Conservation (phyloP, 1,140 invertebrate species). For the Nephotettix cincticeps region DNA sequence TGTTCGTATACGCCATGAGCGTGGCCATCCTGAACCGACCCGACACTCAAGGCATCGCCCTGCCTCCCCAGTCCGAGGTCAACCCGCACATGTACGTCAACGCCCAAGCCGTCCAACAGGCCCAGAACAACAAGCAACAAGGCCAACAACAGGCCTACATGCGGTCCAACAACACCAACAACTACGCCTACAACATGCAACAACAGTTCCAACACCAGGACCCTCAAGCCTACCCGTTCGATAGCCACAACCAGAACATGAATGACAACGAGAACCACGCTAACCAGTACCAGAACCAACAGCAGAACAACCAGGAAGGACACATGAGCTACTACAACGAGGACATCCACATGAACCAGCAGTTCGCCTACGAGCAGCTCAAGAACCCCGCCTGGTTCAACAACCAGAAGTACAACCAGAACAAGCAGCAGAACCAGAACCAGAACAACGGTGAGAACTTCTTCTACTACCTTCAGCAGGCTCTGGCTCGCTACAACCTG, state of each 20-base stretch:
- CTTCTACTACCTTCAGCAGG: slow-evolving; percentile 59
- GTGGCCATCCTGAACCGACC: slow-evolving; percentile 59
- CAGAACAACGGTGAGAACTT: slow-evolving; percentile 64
- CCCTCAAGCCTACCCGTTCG: too few species aligned
- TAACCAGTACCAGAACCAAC: slow-evolving; percentile 48
- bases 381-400: slow-evolving; percentile 64
- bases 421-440: slow-evolving; percentile 47
- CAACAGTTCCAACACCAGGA: neutral
- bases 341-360: slow-evolving; percentile 67
- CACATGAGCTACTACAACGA: slow-evolving; percentile 70
- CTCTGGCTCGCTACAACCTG: slow-evolving; percentile 64
- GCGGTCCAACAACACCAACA: slow-evolving; percentile 3
- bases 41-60: slow-evolving; percentile 58
- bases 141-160: neutral
- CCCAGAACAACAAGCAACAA: too few species aligned
- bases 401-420: slow-evolving; percentile 50
- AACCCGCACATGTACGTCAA: slow-evolving; percentile 62
- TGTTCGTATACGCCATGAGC: slow-evolving; percentile 62
- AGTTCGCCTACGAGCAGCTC: slow-evolving; percentile 64
- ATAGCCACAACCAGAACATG: too few species aligned
- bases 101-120: slow-evolving; percentile 56
- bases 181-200: neutral
- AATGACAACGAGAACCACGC: slow-evolving; percentile 37
- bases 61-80: slow-evolving; percentile 68
- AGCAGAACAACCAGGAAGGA: slow-evolving; percentile 58